Evolutionary conservation across 2,113 vertebrate genomes (phyloP).

Genomic region (Tiliqua scincoides): DNA sequence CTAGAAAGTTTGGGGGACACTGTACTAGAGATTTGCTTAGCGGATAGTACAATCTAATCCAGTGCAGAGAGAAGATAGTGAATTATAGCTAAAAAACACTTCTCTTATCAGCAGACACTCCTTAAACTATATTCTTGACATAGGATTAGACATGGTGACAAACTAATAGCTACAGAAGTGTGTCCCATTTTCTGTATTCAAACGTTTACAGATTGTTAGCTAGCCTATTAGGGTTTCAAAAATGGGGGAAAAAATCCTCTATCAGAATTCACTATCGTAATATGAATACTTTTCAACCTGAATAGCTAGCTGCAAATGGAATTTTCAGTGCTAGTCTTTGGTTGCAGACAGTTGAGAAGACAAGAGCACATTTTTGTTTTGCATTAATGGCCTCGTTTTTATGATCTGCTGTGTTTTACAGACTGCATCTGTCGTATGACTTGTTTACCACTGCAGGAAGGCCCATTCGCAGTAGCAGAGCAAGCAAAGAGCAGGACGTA

Average conservation of each 20-base stretch:
- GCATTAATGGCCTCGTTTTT: not conserved
- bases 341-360: not conserved
- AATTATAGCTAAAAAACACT: not conserved
- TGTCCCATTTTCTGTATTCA: not conserved
- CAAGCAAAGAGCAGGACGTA: not conserved
- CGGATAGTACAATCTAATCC: not conserved
- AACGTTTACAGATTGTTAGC: not conserved
- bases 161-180: not conserved
- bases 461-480: not conserved
- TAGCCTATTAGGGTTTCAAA: not conserved
- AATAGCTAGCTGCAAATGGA: not conserved
- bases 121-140: not conserved
- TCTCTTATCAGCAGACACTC: not conserved
- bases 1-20: too few relatives aligned
- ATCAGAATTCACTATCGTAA: not conserved
- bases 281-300: not conserved
- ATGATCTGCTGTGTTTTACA: not conserved
- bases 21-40: too few relatives aligned
- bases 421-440: constrained; percentile 13
- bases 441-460: constrained; percentile 1
- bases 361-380: not conserved
- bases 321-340: not conserved
- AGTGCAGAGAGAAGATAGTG: not conserved
- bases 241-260: not conserved
- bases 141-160: not conserved